Evolutionary conservation across 2,888 invertebrate genomes (phyloP), one percentile per base, ranked within the genome.

Genomic region (Encarsia formosa): DNA sequence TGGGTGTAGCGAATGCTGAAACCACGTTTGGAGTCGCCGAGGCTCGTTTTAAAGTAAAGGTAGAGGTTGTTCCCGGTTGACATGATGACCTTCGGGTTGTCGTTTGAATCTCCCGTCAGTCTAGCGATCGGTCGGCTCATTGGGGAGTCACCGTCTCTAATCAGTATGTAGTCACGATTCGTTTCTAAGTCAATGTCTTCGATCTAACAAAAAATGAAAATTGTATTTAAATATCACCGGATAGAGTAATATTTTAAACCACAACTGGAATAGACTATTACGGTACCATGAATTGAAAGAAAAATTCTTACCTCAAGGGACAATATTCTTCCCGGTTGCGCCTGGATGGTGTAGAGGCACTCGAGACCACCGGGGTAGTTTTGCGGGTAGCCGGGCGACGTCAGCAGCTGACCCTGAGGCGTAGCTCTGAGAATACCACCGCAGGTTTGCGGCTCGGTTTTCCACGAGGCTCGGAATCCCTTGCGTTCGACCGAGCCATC

Each of bases 291-390:
- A 34, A 34, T 4, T 18, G 18, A 4, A 19, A 9, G 6, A 38
- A 39, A 43, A 16, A 35, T 23, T 58, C 61, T 57, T 68, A 83
- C 84, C 76, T 95, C 93, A 43, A 98, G 77, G 2, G 96, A 94
- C 58, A 98, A 88, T 56, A 96, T 90, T 70, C 91, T 84, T 38
- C 94, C 95, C 24, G 88, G 83, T 69, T 93, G 91, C 2, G 97
- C 89, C 68, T 88, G 87, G 58, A 98, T 86, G 41, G 91, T 86
- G 75, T 96, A 97, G 46, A 94, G 81, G 63, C 96, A 96, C 77
- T 97, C 97, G 57, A 95, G 78, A n/a, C 96, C 96, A 46, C 95
- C 94, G 1, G 96, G 94, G 76, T 95, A 95, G 63, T 87, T 86
- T 63, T 87, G 87, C 0, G 96, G 96, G 76, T 92, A 95, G 50